Evolutionary conservation across 2,113 vertebrate species (phyloP).

Genomic region (Eleginops maclovinus): DNA sequence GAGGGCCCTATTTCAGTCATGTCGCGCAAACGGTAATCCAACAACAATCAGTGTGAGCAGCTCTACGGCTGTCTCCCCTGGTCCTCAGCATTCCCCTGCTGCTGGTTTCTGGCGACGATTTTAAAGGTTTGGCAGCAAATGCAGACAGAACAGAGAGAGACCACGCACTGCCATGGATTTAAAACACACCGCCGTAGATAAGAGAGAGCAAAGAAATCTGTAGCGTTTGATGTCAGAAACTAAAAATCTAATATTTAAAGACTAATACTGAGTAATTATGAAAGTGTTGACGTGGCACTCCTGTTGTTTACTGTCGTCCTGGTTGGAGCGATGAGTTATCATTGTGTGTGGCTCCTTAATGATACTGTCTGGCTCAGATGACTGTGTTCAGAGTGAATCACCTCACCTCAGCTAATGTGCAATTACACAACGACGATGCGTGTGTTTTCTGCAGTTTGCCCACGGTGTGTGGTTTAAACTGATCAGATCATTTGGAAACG

Average conservation of each 20-base stretch:
- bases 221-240: slow-evolving; percentile 9
- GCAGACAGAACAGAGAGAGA: slow-evolving; percentile 34
- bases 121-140: slow-evolving; percentile 39
- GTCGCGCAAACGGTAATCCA: slow-evolving; percentile 69
- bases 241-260: not conserved
- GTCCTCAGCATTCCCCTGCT: slow-evolving; percentile 40
- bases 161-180: slow-evolving; percentile 5
- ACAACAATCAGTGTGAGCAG: slow-evolving; percentile 41
- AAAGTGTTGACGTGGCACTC: slow-evolving; percentile 26
- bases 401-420: slow-evolving; percentile 47
- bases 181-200: too few relatives aligned
- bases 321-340: slow-evolving; percentile 35
- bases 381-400: slow-evolving; percentile 57
- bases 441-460: slow-evolving; percentile 39
- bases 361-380: slow-evolving; percentile 61
- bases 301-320: slow-evolving; percentile 30
- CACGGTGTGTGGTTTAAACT: slow-evolving; percentile 39
- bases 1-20: slow-evolving; percentile 39
- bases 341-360: slow-evolving; percentile 60
- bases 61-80: slow-evolving; percentile 56
- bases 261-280: slow-evolving; percentile 13
- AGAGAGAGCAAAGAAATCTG: not conserved
- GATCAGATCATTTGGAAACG: slow-evolving; percentile 54
- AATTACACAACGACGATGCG: slow-evolving; percentile 28
- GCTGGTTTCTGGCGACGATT: slow-evolving; percentile 57